Evolutionary conservation across 1,140 invertebrate species (phyloP), one percentile per base, ranked within the genome.

Genomic region (Sitodiplosis mosellana): DNA sequence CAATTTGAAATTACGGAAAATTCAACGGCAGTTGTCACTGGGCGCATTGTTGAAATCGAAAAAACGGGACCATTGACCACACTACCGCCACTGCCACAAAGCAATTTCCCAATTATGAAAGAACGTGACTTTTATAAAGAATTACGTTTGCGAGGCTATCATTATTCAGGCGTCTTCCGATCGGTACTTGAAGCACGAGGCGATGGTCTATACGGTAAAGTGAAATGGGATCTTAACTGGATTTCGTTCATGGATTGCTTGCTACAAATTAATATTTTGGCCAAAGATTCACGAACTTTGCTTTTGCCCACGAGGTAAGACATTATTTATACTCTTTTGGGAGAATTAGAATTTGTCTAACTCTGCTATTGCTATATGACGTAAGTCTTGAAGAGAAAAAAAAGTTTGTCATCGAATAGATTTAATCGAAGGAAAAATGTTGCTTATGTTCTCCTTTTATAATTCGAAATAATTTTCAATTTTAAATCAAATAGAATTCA

Each of bases 171-270:
- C 1, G 47, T 48, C 1, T 65, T 64, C 45, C 54, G 51, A 27
- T 55, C 55, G 1, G 62, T 65, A 6, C 36, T 49, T 10, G 40
- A 47, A 57, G 71, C 43, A 55, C 65, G 46, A 50, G 64, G 46
- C 56, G 70, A 52, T 66, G 70, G 51, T 19, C 66, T 51, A 43
- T 66, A 48, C 61, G 81, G 77, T 17, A 60, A 59, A 19, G 63
- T 80, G 1, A 52, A 54, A 33, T 90, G 87, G 87, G 60, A 81
- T 54, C 43, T 45, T 11, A 91, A 93, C 60, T 96, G 87, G 87
- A 78, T 91, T 0, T 75, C 87, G 0, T 95, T 92, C 61, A 78
- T 95, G 72, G 92, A 96, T 61, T 88, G 82, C 15, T 83, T 95
- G 78, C 64, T 95, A 15, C 92, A 96, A 61, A 77, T 93, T 51